Evolutionary conservation across 2,888 invertebrate species (phyloP).

Genomic region (Oxycera nigricornis): DNA sequence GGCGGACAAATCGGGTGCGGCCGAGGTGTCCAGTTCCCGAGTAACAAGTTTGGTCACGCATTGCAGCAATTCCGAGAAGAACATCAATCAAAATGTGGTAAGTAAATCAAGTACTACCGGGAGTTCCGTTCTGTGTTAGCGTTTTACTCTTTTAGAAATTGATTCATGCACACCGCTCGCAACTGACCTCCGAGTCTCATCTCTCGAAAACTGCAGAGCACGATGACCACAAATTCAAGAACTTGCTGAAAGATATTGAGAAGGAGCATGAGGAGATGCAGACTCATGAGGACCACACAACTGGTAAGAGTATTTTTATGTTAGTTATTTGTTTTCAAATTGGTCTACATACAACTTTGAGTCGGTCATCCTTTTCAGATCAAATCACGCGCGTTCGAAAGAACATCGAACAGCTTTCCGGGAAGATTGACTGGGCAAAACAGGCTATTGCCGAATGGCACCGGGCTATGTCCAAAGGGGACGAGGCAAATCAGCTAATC

Average conservation of each 20-base stretch:
- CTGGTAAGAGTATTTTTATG: too few relatives aligned
- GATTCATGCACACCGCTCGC: slow-evolving; percentile 72
- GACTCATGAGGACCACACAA: slow-evolving; percentile 53
- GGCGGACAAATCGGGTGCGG: slow-evolving; percentile 60
- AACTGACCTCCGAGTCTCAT: slow-evolving; percentile 73
- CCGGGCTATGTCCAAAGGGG: slow-evolving; percentile 71
- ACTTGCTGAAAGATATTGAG: slow-evolving; percentile 53
- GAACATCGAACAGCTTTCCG: slow-evolving; percentile 71
- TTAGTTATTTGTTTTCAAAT: not conserved
- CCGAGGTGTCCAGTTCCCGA: slow-evolving; percentile 63
- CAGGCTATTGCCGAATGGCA: slow-evolving; percentile 73
- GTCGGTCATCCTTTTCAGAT: slow-evolving; percentile 51
- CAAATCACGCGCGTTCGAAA: slow-evolving; percentile 66
- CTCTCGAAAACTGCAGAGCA: slow-evolving; percentile 57
- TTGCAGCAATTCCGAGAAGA: slow-evolving; percentile 63
- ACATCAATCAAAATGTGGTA: slow-evolving; percentile 67
- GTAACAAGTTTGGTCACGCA: slow-evolving; percentile 63
- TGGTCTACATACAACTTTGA: not conserved
- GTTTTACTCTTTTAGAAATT: slow-evolving; percentile 62
- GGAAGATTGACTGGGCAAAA: slow-evolving; percentile 70
- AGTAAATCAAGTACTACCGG: too few relatives aligned
- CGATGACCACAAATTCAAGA: slow-evolving; percentile 58
- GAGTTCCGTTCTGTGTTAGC: not conserved
- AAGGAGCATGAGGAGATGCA: slow-evolving; percentile 53
- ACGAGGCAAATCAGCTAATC: slow-evolving; percentile 74